phyloP scores from a whole-genome alignment of 2,797 vertebrate genomes.

The Notamacropus eugenii region DNA sequence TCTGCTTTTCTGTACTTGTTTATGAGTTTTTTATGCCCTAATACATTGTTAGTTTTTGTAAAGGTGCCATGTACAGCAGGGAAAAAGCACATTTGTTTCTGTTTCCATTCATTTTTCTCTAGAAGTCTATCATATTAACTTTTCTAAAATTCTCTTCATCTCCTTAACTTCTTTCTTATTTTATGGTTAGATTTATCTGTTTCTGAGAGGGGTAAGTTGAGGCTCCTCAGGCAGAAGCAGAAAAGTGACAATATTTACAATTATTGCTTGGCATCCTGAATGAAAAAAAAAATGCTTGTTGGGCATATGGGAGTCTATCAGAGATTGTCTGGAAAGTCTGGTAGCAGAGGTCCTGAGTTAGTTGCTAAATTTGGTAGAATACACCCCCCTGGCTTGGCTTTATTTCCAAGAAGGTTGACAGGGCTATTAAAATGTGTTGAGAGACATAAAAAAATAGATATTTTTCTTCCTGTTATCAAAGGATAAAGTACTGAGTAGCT shows the following conservation, averaged over 20 bases:
- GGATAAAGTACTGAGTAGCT: neutral
- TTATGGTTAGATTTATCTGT: neutral
- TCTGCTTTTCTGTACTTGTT: neutral
- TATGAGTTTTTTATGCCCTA: neutral
- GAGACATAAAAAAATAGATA: neutral
- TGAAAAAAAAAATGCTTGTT: neutral
- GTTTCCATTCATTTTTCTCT: neutral
- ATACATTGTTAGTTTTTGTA: neutral
- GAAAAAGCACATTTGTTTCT: neutral
- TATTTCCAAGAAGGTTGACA: neutral
- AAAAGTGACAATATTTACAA: neutral
- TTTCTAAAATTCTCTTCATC: neutral
- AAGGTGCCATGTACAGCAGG: neutral
- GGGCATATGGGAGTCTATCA: neutral
- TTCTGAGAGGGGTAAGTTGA: neutral
- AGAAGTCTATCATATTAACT: neutral
- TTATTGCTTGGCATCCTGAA: neutral
- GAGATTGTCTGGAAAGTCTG: neutral
- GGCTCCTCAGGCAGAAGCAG: neutral
- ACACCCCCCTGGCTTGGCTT: neutral
- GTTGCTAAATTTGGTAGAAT: neutral
- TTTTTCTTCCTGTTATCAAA: neutral
- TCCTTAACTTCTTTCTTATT: neutral
- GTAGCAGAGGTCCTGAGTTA: neutral
- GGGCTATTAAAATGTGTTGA: neutral